Evolutionary conservation across 1,140 invertebrate species (phyloP), one percentile per base, ranked within the genome.

Genomic region (Drosophila sturtevanti): DNA sequence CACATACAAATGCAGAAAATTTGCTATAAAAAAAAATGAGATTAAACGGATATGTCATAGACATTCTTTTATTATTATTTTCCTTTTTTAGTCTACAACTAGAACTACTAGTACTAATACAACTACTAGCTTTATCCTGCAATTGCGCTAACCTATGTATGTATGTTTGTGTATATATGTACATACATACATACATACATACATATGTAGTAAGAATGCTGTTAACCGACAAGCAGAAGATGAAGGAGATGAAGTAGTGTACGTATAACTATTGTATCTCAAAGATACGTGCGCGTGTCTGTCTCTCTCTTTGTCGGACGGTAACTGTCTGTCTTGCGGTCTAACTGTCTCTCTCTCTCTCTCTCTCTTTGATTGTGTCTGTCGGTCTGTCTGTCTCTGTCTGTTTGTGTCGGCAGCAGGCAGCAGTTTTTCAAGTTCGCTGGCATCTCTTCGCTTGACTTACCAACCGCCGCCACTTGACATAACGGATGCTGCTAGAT

Each of bases 391-490:
- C 7, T 6, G 11, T 59, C 38, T 44, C 4, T 24, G n/a, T 62
- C 63, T 59, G 70, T 58, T 77, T 55, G 10, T 73, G 64, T 55
- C 67, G 71, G 73, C 74, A 70, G 65, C 70, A 56, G 54, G 27
- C 31, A 35, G 54, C 54, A 56, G 54, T 56, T 56, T 56, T 56
- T 56, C 54, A 56, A 56, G 54, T 56, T 56, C 54, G 54, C 54
- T 56, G 54, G 54, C 54, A 34, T 31, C 54, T 56, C 54, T 48
- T 34, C 54, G 54, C 54, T 56, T 56, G 54, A 56, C 54, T 56
- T 56, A 56, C 41, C 41, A 48, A 48, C 41, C 41, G 41, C 41
- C 16, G 16, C 27, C 54, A 56, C 54, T 56, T 56, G 54, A 56
- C 54, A 56, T 56, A 56, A 56, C 54, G 54, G 54, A 56, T 56